A percentile compares a stretch with the other conserved stretches of the same genome.
phyloP scores from a whole-genome alignment of 2,113 vertebrate species.

The Ariopsis seemanni region DNA sequence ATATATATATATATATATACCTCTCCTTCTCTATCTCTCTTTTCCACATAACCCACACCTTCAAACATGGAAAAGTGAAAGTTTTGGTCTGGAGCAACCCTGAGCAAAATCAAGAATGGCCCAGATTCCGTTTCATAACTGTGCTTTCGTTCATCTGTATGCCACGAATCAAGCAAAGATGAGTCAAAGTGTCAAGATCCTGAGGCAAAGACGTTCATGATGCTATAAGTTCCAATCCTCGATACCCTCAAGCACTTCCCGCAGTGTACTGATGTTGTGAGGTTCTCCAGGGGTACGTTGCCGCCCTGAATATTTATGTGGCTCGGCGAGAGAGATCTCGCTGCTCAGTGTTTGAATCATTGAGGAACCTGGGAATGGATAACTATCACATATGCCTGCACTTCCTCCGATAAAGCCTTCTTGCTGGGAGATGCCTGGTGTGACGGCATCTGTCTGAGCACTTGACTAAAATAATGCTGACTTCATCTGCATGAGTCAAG shows the following conservation, averaged over 20 bases:
- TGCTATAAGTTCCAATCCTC: constrained; percentile 24
- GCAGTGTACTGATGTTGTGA: background rate
- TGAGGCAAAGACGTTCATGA: constrained; percentile 32
- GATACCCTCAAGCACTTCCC: constrained; percentile 15
- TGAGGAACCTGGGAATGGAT: constrained; percentile 10
- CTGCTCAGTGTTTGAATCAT: background rate
- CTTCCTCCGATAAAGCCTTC: constrained; percentile 15
- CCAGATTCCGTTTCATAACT: background rate
- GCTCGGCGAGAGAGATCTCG: constrained; percentile 9
- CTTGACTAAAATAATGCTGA: constrained; percentile 22
- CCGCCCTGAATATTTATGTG: constrained; percentile 37
- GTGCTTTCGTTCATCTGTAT: constrained; percentile 3
- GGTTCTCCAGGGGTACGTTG: background rate
- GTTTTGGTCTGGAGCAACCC: background rate
- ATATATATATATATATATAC: background rate
- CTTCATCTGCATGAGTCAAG: constrained; percentile 14
- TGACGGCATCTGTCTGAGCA: constrained; percentile 16
- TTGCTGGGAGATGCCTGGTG: constrained; percentile 22
- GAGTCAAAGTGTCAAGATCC: constrained; percentile 15
- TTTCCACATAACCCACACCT: background rate
- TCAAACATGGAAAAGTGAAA: background rate
- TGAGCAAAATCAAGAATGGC: background rate
- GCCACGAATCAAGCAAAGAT: background rate
- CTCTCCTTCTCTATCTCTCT: constrained; percentile 26
- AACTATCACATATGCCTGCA: constrained; percentile 14